Base-by-base conservation (phyloP, 2,113 vertebrate species). In the Lichenostomus cassidix region DNA sequence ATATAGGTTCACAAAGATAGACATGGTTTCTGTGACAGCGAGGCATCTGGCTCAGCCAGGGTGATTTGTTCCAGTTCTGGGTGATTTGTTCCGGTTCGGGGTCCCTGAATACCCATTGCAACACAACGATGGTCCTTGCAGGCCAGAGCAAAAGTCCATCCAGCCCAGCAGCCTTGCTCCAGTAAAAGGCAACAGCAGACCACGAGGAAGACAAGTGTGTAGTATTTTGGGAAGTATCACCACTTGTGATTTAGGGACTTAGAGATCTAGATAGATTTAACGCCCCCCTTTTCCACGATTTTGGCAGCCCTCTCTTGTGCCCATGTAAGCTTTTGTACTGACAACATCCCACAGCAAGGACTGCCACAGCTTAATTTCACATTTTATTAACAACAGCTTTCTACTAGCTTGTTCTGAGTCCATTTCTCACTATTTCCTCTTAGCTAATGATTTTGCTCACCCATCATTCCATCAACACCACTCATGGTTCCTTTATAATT, bases 161-260 rank as follows among this genome's bases (percentile, higher is more conserved):
- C 20, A 88, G 33, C 28, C 35, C 46, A 56, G 65, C 33, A 85
- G 46, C 29, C 68, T 77, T 50, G 17, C 55, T 84, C 46, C 64
- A 73, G 25, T 5, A 91, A 63, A 56, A 71, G 73, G 47, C 71
- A 68, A 46, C 11, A 73, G 41, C 39, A 64, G 53, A 73, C 28
- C 35, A 50, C 3, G 14, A 80, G 25, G 37, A 73, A 35, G 44
- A 50, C n/a, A 80, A 83, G 24, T 2, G 2, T 0, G 0, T 0
- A 41, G 31, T 35, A 79, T 56, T 70, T 80, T 39, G 21, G 58
- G 15, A 91, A 86, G 22, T 46, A 73, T 41, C 53, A 64, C 18
- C 49, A 29, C 19, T 59, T 64, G 41, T 55, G 41, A 92, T 69
- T 80, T n/a, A 73, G 80, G 7, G 39, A 80, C 19, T 65, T 69